Conservation (phyloP, 1,140 invertebrate species). For the Trachymyrmex cornetzi region DNA sequence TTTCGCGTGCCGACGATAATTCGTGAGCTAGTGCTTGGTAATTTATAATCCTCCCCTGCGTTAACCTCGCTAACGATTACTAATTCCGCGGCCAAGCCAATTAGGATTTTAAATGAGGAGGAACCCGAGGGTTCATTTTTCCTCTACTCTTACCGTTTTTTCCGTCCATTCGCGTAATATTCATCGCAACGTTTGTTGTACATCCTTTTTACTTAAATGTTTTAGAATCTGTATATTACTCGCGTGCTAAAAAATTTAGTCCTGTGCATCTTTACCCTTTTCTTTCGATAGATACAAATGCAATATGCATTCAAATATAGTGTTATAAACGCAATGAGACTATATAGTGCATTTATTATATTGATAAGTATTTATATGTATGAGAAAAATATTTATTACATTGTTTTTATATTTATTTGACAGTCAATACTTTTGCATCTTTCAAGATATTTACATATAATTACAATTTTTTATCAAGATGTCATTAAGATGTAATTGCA, state of each 20-base stretch:
- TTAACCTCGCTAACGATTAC: slow-evolving; percentile 50
- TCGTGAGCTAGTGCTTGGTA: slow-evolving; percentile 22
- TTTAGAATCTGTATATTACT: neutral
- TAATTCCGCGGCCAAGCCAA: slow-evolving; percentile 40
- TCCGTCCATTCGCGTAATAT: slow-evolving; percentile 21
- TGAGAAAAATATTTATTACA: neutral
- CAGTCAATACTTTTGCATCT: neutral
- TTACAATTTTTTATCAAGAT: neutral
- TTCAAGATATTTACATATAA: neutral
- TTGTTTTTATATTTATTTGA: neutral
- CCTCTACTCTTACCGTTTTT: neutral
- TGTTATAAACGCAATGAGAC: neutral
- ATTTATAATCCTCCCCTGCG: slow-evolving; percentile 48
- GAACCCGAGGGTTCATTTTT: slow-evolving; percentile 9
- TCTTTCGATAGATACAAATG: neutral
- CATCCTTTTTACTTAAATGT: slow-evolving; percentile 23
- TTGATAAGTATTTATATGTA: too few species aligned
- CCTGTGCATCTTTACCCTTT: neutral
- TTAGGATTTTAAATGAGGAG: slow-evolving; percentile 52
- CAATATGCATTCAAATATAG: neutral
- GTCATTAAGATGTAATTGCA: neutral
- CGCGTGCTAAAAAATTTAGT: slow-evolving; percentile 1
- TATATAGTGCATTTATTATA: neutral
- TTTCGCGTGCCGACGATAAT: slow-evolving; percentile 45
- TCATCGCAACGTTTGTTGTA: slow-evolving; percentile 26